Conservation (phyloP, 2,888 invertebrate genomes). For the Hemaris fuciformis region DNA sequence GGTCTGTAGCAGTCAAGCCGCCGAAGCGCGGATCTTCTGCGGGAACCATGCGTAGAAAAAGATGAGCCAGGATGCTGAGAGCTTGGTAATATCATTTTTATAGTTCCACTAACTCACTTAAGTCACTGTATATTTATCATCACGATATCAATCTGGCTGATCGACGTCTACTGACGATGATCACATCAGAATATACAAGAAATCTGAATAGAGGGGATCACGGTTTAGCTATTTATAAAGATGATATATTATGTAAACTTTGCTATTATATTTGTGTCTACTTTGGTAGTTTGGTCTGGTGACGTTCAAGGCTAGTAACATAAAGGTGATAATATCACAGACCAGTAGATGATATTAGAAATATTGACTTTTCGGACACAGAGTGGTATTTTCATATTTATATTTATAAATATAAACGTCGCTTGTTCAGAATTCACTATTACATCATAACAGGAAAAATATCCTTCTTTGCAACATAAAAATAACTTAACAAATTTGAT, state of each 20-base stretch:
- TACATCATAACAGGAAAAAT: neutral
- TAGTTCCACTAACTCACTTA: conserved; percentile 30
- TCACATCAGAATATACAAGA: conserved; percentile 39
- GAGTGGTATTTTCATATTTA: neutral
- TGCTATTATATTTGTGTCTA: conserved; percentile 36
- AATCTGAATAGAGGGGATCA: conserved; percentile 41
- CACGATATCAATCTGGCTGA: conserved; percentile 14
- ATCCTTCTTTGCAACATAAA: too few species aligned
- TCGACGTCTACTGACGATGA: conserved; percentile 29
- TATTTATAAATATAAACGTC: neutral
- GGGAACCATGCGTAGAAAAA: conserved; percentile 85
- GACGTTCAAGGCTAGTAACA: conserved; percentile 47
- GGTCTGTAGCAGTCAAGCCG: conserved; percentile 57
- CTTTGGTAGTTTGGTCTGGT: conserved; percentile 37
- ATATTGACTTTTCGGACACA: neutral
- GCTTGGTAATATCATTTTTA: conserved; percentile 83
- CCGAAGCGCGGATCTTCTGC: conserved; percentile 65
- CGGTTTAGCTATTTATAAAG: conserved; percentile 65
- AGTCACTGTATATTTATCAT: neutral
- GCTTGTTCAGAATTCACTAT: neutral
- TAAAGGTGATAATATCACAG: too few species aligned
- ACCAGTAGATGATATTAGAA: conserved; percentile 20
- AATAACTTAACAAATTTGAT: too few species aligned
- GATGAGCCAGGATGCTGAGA: conserved; percentile 87
- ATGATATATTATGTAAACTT: conserved; percentile 59